Percentiles rank a stretch among this genome's conserved stretches.
phyloP scores from a whole-genome alignment of 2,113 vertebrate genomes.

The Grammomys dolichurus region DNA sequence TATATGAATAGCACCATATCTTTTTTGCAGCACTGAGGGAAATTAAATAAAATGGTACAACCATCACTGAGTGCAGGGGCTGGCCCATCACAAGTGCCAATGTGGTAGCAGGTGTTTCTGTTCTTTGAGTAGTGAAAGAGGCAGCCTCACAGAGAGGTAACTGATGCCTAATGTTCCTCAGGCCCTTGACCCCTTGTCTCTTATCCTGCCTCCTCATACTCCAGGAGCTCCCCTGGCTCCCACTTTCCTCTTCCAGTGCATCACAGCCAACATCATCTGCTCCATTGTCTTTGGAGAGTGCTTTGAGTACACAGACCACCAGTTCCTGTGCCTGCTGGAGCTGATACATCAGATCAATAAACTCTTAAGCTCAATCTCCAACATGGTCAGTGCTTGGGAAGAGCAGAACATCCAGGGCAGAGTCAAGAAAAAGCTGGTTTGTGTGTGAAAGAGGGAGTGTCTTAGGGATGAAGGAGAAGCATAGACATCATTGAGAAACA shows the following conservation, averaged over 20 bases:
- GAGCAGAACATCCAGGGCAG: rapidly evolving
- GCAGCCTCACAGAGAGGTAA: too few species aligned
- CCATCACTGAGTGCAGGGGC: too few species aligned
- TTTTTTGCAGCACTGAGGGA: too few species aligned
- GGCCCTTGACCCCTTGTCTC: neutral
- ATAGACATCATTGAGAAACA: neutral
- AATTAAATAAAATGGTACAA: too few species aligned
- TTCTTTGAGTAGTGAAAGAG: too few species aligned
- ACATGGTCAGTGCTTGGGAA: slow-evolving; percentile 74
- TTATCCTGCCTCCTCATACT: neutral
- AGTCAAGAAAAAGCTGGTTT: neutral
- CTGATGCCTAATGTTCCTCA: neutral
- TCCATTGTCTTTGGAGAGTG: slow-evolving; percentile 55
- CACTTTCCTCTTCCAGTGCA: slow-evolving; percentile 6
- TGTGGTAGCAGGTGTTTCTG: too few species aligned
- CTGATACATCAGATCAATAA: neutral
- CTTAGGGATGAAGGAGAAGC: rapidly evolving
- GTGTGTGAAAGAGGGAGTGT: neutral
- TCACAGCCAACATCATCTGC: slow-evolving; percentile 72
- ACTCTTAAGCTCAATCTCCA: slow-evolving; percentile 48
- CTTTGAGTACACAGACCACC: slow-evolving; percentile 67
- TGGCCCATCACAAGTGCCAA: too few species aligned
- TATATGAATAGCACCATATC: too few species aligned
- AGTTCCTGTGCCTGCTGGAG: slow-evolving; percentile 44
- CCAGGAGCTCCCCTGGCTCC: slow-evolving; percentile 13